These are phyloP conservation scores for Clusia tigrina DNA, from an alignment of 2,888 invertebrate species.

Conservation along the genomic window DNA sequence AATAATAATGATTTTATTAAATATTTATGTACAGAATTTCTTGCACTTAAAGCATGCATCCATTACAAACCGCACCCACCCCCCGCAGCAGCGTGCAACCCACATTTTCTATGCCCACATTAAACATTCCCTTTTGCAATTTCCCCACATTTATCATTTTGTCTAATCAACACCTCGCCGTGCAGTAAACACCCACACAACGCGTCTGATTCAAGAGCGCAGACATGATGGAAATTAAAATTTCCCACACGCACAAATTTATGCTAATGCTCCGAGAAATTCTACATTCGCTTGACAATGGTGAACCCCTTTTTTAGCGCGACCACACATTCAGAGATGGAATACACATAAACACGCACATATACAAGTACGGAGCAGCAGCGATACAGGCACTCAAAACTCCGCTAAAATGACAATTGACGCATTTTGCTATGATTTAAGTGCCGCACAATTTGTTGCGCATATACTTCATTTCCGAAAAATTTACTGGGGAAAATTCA, in stretches of 20 bases:
- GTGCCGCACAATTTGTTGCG: conserved; percentile 25
- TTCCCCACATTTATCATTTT: conserved; percentile 17
- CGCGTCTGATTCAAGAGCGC: background rate
- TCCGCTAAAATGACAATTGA: conserved; percentile 18
- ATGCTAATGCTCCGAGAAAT: background rate
- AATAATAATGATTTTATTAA: no score
- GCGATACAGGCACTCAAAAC: no score
- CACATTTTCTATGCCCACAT: no score
- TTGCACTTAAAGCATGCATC: background rate
- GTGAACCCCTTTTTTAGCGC: background rate
- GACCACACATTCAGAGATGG: background rate
- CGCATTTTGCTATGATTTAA: conserved; percentile 14
- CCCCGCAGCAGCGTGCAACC: no score
- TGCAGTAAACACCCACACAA: background rate
- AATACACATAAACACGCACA: background rate
- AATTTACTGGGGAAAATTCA: conserved; percentile 7
- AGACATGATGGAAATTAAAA: conserved; percentile 14
- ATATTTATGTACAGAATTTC: no score
- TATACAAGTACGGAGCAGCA: background rate
- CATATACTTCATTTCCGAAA: conserved; percentile 18
- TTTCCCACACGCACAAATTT: background rate
- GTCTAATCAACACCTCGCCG: conserved; percentile 17
- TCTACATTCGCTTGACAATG: background rate
- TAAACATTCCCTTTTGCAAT: background rate
- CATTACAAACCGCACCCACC: background rate